Base-by-base conservation (phyloP, 2,888 invertebrate genomes). In the Drosophila meridiana region DNA sequence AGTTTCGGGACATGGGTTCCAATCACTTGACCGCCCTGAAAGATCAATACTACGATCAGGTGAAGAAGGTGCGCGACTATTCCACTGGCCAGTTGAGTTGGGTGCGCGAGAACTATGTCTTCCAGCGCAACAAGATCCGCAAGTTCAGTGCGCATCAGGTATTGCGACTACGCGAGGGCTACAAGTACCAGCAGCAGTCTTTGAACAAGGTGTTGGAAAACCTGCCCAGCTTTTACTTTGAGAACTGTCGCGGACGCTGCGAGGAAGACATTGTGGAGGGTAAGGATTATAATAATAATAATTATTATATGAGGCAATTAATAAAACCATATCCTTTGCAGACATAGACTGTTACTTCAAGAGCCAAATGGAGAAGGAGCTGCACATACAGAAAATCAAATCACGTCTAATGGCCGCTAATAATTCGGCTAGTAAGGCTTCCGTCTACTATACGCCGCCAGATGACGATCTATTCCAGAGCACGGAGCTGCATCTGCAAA, bases 141-240 rank as follows among this genome's bases (percentile, higher is more conserved):
- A 98, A 98, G 93, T 99, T 98, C 94, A 98, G 98, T 94, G 96
- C 97, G 28, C 97, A 98, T 92, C 98, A 99, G 93, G 96, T 98
- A 69, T 94, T 98, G 53, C 95, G 97, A 60, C 94, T 99, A 52
- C 95, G 98, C 38, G 98, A 98, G 93, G 97, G 98, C 11, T 98
- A 98, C 94, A 98, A 98, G 93, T 97, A 98, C 92, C 98, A 99
- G 93, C 99, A 99, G 93, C 98, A 98, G 93, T 97, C 98, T 13
- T 94, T 99, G 60, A 97, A 98, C 94, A 98, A 98, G 93, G 97
- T 99, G 7, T 94, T 99, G 67, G 99, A 99, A 93, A 98, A 98
- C 93, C 94, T 99, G 87, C 98, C 98, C 47, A 97, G 96, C 90
- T 94, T 97, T 62, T 98, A 98, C 93, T 96, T 98, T 92, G 98